These are phyloP conservation scores for Salmo trutta DNA, from an alignment of 2,797 vertebrate species.

Conservation along the genomic window DNA sequence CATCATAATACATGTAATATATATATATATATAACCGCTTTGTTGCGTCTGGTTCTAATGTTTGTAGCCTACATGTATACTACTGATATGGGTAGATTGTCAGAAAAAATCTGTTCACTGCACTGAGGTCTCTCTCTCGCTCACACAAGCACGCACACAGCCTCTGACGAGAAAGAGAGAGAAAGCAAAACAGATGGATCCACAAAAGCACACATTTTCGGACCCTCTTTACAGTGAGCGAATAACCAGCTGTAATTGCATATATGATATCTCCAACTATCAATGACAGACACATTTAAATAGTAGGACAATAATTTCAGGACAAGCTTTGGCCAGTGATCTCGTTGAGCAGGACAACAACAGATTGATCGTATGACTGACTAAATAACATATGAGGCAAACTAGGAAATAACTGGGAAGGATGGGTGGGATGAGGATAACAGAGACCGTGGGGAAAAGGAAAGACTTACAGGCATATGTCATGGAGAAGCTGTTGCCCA, in stretches of 20 bases:
- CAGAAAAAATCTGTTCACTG: too few relatives aligned
- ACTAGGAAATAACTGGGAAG: not conserved
- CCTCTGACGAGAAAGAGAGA: not conserved
- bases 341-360: not conserved
- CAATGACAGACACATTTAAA: not conserved
- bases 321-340: not conserved
- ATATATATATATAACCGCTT: not conserved
- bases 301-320: not conserved
- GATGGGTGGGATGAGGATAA: not conserved
- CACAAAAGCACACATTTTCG: too few relatives aligned
- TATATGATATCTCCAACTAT: too few relatives aligned
- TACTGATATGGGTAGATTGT: not conserved
- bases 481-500: slow-evolving; percentile 99
- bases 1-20: not conserved
- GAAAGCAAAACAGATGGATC: slow-evolving; percentile 26
- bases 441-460: not conserved
- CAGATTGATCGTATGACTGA: not conserved
- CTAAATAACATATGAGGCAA: not conserved
- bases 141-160: too few relatives aligned
- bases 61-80: not conserved
- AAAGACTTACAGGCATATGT: slow-evolving; percentile 97
- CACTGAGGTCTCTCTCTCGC: too few relatives aligned
- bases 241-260: too few relatives aligned
- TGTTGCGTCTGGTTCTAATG: not conserved
- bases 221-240: too few relatives aligned